Conservation (phyloP, 2,797 vertebrate species). For the Vireo griseus region DNA sequence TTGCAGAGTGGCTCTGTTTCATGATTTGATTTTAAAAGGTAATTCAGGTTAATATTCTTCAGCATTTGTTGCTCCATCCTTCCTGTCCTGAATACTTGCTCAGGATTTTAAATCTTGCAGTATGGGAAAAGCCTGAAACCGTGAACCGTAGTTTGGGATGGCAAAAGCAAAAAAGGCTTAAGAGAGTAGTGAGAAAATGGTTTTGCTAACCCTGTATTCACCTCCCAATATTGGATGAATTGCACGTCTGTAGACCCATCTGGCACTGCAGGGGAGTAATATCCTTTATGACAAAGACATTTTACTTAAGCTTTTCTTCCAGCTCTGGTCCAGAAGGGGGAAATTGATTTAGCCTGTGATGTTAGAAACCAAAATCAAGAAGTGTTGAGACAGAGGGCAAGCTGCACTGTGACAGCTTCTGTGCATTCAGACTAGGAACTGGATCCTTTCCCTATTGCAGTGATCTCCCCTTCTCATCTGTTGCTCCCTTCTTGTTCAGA, state of each 20-base stretch:
- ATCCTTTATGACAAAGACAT: constrained; percentile 26
- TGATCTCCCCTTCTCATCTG: constrained; percentile 35
- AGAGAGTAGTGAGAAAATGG: constrained; percentile 32
- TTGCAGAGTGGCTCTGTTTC: neutral
- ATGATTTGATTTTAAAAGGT: constrained; percentile 7
- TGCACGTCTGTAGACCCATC: constrained; percentile 8
- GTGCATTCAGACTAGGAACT: neutral
- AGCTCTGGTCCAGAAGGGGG: constrained; percentile 4
- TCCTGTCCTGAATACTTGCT: neutral
- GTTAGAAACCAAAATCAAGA: constrained; percentile 16
- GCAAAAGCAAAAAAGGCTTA: neutral
- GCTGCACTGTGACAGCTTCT: neutral
- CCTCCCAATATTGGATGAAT: constrained; percentile 30
- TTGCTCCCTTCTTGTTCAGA: constrained; percentile 1
- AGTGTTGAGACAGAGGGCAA: neutral
- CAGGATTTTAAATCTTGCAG: neutral
- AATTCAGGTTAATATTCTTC: neutral
- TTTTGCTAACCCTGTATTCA: constrained; percentile 47
- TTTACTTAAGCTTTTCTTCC: constrained; percentile 45
- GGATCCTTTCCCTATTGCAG: constrained; percentile 16
- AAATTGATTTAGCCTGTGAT: constrained; percentile 19
- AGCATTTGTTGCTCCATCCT: neutral
- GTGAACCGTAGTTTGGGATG: neutral
- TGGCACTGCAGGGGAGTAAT: constrained; percentile 23
- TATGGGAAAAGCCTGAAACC: neutral